phyloP scores from a whole-genome alignment of 2,113 vertebrate species.

The Odocoileus hemionus region DNA sequence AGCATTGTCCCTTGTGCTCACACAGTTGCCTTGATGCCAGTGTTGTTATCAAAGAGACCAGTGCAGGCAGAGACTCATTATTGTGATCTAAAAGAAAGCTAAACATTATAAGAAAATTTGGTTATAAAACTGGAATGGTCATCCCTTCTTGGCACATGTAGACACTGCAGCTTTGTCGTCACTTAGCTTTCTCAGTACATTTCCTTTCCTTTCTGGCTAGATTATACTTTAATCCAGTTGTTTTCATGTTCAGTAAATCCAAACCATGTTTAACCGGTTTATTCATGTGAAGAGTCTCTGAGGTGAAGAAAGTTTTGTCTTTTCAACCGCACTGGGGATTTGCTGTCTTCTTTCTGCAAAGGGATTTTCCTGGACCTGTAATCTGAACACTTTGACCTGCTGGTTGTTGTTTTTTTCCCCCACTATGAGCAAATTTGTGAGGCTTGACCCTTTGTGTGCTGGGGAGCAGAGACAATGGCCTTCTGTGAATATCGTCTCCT shows the following conservation, averaged over 20 bases:
- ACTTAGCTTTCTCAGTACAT: constrained; percentile 26
- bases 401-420: not conserved
- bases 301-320: constrained; percentile 66
- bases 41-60: not conserved
- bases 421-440: not conserved
- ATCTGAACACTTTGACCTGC: constrained; percentile 68
- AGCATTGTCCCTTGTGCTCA: accelerated
- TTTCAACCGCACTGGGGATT: constrained; percentile 67
- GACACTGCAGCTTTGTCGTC: constrained; percentile 16
- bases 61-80: not conserved
- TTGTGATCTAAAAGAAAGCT: not conserved
- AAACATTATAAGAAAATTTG: not conserved
- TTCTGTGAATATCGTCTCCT: not conserved
- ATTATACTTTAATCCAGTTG: constrained; percentile 75
- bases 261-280: constrained; percentile 72
- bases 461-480: not conserved
- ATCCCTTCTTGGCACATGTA: not conserved
- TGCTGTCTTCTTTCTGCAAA: constrained; percentile 62
- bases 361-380: constrained; percentile 68
- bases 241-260: constrained; percentile 68
- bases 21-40: not conserved
- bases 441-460: constrained; percentile 62
- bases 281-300: constrained; percentile 44
- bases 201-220: constrained; percentile 52
- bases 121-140: not conserved